Base-by-base conservation (phyloP, 2,113 vertebrate species). In the Heterotis niloticus region DNA sequence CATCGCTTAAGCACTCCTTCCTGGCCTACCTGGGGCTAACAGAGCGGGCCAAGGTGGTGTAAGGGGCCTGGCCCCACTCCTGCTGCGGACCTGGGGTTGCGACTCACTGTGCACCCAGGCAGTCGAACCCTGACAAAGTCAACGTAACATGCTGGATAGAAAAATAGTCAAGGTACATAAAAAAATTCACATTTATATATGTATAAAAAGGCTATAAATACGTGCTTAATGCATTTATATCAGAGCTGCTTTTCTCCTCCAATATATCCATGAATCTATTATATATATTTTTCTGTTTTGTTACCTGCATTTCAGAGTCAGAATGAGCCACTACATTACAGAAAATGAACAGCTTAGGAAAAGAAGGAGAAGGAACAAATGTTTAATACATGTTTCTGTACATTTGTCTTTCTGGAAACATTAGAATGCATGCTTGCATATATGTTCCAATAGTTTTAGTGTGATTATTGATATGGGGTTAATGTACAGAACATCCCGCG, bases 1-100 rank as follows among this genome's bases (percentile, higher is more conserved):
- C 91, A 78, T 96, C 98, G 66, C 94, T 94, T 80, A 99, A 99
- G 93, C 97, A 95, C 96, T 98, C 96, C 94, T 99, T 99, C 92
- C 92, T 99, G 64, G 96, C 96, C 89, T 98, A 98, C 87, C 96
- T 99, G 84, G 98, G 98, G 92, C 93, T 98, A 79, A 94, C 93
- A 88, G 95, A 97, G 91, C 93, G 94, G 92, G 95, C 96, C 86
- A 94, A 96, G 91, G 95, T 96, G 90, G 94, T 96, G 87, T 99
- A 93, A 98, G 14, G 23, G 16, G 29, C 65, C 54, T 44, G 71
- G 14, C 57, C 71, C 54, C 13, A 23, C 10, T n/a, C 10, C 82
- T 83, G 52, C 86, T 65, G 70, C 78, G 64, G 64, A 85, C 87
- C 86, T 34, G 85, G 85, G 83, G 84, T 79, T 78, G 75, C 82